Percentiles rank a stretch among this genome's conserved stretches.
Conservation (phyloP, 2,797 vertebrate genomes). For the Lepilemur ruficaudatus region DNA sequence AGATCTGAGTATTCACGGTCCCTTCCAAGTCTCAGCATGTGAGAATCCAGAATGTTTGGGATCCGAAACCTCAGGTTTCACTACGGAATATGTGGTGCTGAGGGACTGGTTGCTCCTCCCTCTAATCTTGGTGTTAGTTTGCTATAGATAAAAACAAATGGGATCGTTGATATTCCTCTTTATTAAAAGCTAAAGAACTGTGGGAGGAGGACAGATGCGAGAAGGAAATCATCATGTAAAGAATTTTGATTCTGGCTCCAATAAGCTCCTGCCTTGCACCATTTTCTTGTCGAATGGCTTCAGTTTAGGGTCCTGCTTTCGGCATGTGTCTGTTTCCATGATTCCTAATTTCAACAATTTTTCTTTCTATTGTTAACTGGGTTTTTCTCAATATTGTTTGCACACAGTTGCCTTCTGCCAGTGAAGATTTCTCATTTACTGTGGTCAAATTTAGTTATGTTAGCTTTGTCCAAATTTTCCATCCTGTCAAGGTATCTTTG, state of each 20-base stretch:
- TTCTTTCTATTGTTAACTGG: background rate
- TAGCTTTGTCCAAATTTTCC: background rate
- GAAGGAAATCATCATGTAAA: background rate
- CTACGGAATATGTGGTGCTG: background rate
- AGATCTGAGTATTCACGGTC: background rate
- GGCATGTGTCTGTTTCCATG: background rate
- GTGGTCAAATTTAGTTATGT: background rate
- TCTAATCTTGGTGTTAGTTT: background rate
- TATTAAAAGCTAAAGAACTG: background rate
- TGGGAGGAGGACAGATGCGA: too few species aligned
- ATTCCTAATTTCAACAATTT: background rate
- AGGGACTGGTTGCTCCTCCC: background rate
- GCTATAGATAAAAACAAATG: background rate
- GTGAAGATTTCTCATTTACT: background rate
- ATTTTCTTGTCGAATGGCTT: background rate
- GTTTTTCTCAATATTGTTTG: background rate
- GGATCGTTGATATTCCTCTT: background rate
- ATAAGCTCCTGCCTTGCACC: background rate
- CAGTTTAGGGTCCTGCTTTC: background rate
- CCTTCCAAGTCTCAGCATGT: background rate
- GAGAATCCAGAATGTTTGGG: background rate
- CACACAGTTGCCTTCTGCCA: background rate
- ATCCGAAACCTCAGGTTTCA: background rate
- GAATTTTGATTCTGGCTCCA: background rate
- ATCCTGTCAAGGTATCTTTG: background rate